Percentiles rank a stretch among this genome's conserved stretches.
phyloP scores from a whole-genome alignment of 2,113 vertebrate species.

The Platichthys flesus region DNA sequence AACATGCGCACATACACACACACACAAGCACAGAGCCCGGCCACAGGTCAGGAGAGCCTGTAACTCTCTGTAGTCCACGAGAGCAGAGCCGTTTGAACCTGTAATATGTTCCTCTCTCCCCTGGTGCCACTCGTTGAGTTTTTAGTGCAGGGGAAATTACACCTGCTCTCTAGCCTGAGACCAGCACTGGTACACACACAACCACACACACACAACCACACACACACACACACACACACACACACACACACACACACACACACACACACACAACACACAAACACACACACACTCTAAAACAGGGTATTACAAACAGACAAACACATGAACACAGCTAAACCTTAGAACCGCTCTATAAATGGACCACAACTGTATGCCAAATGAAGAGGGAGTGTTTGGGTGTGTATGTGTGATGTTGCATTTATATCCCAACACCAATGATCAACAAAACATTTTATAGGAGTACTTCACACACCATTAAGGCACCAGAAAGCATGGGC shows the following conservation, averaged over 20 bases:
- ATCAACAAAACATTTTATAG: constrained; percentile 68
- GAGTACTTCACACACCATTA: constrained; percentile 63
- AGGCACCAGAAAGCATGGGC: constrained; percentile 54
- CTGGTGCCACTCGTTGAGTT: constrained; percentile 82
- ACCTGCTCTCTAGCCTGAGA: constrained; percentile 63
- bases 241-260: too few species aligned
- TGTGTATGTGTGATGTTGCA: constrained; percentile 26
- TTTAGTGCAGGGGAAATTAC: constrained; percentile 82
- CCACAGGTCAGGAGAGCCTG: constrained; percentile 84
- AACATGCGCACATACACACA: constrained; percentile 20
- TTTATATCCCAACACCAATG: constrained; percentile 50
- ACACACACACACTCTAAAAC: constrained; percentile 10
- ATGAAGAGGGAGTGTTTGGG: constrained; percentile 11
- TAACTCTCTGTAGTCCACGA: constrained; percentile 78
- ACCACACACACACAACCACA: too few species aligned
- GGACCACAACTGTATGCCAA: constrained; percentile 14
- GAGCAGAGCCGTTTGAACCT: constrained; percentile 88
- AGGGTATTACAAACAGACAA: constrained; percentile 45
- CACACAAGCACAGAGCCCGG: constrained; percentile 57
- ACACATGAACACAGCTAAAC: constrained; percentile 35
- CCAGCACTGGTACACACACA: constrained; percentile 34
- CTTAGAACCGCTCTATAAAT: not conserved
- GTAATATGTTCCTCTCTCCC: constrained; percentile 87
- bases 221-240: too few species aligned
- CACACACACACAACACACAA: too few species aligned